Evolutionary conservation across 2,113 vertebrate species (phyloP).

Genomic region (Bujurquina vittata): DNA sequence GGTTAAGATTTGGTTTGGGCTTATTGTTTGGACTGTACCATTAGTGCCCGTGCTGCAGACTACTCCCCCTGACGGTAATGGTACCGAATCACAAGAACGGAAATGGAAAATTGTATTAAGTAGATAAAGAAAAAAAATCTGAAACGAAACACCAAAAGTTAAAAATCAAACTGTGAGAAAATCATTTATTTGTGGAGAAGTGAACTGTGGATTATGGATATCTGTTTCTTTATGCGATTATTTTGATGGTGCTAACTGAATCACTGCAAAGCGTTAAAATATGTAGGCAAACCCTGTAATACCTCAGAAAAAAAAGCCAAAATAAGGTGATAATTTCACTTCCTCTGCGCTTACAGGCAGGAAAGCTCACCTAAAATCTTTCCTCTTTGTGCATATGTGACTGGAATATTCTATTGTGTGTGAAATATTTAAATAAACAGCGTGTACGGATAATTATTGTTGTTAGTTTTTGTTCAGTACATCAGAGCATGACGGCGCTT

Average conservation of each 20-base stretch:
- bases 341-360: no score
- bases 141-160: neutral
- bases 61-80: neutral
- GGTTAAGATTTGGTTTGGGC: neutral
- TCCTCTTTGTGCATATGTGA: slow-evolving; percentile 29
- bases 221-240: neutral
- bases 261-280: neutral
- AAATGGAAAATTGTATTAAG: neutral
- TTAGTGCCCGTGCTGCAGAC: neutral
- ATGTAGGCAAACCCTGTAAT: neutral
- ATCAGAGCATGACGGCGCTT: neutral
- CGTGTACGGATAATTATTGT: neutral
- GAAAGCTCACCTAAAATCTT: neutral
- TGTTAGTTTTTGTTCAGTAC: neutral
- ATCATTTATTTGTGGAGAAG: neutral
- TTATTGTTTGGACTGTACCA: neutral
- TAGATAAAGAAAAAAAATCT: neutral
- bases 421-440: slow-evolving; percentile 26
- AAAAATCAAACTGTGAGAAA: neutral
- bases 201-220: neutral
- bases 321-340: neutral
- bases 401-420: slow-evolving; percentile 31
- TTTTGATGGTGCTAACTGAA: neutral
- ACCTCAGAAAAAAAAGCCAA: neutral
- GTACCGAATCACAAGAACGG: neutral